Conservation (phyloP, 1,140 invertebrate species). For the Cydia splendana region DNA sequence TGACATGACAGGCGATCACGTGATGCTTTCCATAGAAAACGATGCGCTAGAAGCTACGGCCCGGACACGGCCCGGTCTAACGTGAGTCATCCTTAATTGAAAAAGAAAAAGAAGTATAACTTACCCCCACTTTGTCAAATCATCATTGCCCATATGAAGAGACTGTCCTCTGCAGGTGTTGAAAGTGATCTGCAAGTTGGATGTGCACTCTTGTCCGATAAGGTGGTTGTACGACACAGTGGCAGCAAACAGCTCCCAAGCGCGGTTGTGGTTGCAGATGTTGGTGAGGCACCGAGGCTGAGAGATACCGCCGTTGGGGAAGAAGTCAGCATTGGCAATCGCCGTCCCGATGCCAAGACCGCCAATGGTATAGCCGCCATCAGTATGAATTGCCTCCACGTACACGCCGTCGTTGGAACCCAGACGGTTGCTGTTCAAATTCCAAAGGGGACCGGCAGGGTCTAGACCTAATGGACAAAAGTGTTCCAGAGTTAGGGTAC, state of each 20-base stretch:
- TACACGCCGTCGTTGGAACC: conserved; percentile 76
- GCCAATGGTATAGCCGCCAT: conserved; percentile 55
- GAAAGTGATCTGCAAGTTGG: conserved; percentile 36
- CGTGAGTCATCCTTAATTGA: too few relatives aligned
- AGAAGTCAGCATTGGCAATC: conserved; percentile 86
- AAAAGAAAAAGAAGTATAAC: not conserved
- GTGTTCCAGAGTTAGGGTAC: not conserved
- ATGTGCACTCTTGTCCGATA: conserved; percentile 44
- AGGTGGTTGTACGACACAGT: conserved; percentile 68
- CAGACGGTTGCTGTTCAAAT: conserved; percentile 42
- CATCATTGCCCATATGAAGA: conserved; percentile 43
- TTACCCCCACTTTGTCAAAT: conserved; percentile 40
- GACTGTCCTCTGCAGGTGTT: conserved; percentile 40
- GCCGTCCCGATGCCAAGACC: conserved; percentile 79
- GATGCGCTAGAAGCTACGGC: too few relatives aligned
- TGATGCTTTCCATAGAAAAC: too few relatives aligned
- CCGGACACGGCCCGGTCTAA: too few relatives aligned
- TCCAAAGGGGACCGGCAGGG: conserved; percentile 54
- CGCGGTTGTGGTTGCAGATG: conserved; percentile 81
- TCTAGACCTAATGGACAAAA: conserved; percentile 45
- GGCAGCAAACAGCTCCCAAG: conserved; percentile 81
- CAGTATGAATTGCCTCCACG: conserved; percentile 86
- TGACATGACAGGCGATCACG: too few relatives aligned
- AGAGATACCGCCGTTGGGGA: conserved; percentile 83
- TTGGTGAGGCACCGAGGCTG: conserved; percentile 69